Evolutionary conservation across 2,888 invertebrate genomes (phyloP).

Genomic region (Plagiodera versicolora): DNA sequence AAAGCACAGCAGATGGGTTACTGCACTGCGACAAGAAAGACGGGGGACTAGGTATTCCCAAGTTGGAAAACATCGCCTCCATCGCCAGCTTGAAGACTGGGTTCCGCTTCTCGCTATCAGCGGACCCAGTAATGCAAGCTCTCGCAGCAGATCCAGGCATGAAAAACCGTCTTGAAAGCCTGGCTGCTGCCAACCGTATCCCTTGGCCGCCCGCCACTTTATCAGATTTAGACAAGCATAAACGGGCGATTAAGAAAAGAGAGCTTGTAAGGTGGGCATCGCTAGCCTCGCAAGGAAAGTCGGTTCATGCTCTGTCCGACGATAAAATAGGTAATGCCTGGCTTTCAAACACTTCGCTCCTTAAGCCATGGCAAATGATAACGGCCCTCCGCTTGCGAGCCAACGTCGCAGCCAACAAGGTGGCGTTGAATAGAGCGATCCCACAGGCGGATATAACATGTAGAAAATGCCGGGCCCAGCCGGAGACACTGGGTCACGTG

Average conservation of each 20-base stretch:
- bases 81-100: too few species aligned
- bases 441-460: constrained; percentile 37
- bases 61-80: too few species aligned
- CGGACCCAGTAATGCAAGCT: too few species aligned
- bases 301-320: constrained; percentile 34
- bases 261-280: constrained; percentile 15
- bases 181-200: too few species aligned
- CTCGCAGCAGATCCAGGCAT: too few species aligned
- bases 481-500: constrained; percentile 39
- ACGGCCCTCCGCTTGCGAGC: constrained; percentile 41
- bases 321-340: constrained; percentile 37
- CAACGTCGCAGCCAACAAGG: constrained; percentile 34
- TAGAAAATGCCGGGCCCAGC: constrained; percentile 34
- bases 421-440: constrained; percentile 33
- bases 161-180: too few species aligned
- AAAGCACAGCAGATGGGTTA: constrained; percentile 34
- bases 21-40: constrained; percentile 39
- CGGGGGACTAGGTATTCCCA: constrained; percentile 31
- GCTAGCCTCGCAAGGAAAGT: background rate
- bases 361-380: constrained; percentile 33
- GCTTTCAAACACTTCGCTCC: constrained; percentile 33
- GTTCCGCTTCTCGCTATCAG: background rate
- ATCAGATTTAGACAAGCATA: too few species aligned
- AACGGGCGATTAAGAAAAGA: too few species aligned
- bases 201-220: too few species aligned